Conservation (phyloP, 1,140 invertebrate species). For the Cydia amplana region DNA sequence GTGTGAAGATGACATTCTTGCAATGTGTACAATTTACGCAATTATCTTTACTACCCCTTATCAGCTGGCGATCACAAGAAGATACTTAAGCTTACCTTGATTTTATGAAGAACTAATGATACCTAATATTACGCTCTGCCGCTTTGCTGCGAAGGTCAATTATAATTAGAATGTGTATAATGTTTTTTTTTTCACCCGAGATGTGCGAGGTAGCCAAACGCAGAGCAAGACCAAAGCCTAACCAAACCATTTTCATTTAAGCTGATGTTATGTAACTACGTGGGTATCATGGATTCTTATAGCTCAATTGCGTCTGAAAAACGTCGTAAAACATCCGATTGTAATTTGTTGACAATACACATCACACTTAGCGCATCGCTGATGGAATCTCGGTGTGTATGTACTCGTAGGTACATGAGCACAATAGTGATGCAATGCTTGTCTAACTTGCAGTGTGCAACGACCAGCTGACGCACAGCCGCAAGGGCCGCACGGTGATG, state of each 20-base stretch:
- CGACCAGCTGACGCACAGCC: conserved; percentile 92
- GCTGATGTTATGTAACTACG: neutral
- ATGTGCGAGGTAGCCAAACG: neutral
- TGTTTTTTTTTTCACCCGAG: neutral
- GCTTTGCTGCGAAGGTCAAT: neutral
- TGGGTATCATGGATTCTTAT: too few species aligned
- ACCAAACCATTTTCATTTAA: too few species aligned
- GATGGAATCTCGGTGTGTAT: neutral
- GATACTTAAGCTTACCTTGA: neutral
- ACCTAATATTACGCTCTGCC: neutral
- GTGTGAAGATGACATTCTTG: neutral
- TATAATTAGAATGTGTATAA: neutral
- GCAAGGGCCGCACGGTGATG: conserved; percentile 99
- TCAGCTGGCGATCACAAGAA: too few species aligned
- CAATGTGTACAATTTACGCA: conserved; percentile 6
- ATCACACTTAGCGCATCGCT: too few species aligned
- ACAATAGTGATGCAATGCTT: conserved; percentile 34
- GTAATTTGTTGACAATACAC: too few species aligned
- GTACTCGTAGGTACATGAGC: neutral
- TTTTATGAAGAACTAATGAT: neutral
- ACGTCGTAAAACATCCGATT: too few species aligned
- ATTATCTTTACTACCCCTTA: neutral
- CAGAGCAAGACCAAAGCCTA: neutral
- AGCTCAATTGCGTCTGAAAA: too few species aligned
- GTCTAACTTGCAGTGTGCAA: conserved; percentile 88